These are phyloP conservation scores for Drosophila kanapiae DNA, from an alignment of 1,140 invertebrate species.

Conservation along the genomic window DNA sequence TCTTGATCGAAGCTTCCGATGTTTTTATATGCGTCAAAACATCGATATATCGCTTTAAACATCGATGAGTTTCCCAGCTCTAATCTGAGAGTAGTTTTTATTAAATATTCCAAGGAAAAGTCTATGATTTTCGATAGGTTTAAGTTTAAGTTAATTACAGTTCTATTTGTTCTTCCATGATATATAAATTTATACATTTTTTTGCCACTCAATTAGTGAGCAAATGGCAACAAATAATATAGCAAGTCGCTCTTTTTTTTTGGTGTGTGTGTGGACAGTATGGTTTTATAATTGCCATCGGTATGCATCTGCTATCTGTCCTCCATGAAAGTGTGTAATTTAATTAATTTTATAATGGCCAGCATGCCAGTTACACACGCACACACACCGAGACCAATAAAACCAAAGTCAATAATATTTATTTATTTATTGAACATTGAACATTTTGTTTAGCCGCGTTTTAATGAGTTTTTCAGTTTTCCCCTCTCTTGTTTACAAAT, in stretches of 20 bases:
- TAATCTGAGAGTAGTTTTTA: no score
- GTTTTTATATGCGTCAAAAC: no score
- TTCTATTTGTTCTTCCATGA: no score
- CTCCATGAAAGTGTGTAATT: constrained; percentile 14
- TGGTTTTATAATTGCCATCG: constrained; percentile 22
- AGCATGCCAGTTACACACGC: constrained; percentile 8
- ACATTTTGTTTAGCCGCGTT: constrained; percentile 27
- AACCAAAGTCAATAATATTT: constrained; percentile 47
- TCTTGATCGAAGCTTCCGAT: no score
- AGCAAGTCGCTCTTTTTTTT: background rate
- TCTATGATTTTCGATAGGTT: no score
- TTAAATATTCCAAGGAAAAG: no score
- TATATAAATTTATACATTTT: background rate
- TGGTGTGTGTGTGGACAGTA: constrained; percentile 7
- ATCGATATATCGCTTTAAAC: no score
- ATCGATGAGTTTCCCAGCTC: no score
- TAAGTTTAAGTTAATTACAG: no score
- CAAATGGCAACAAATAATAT: background rate
- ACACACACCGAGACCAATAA: constrained; percentile 16
- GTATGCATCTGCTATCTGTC: constrained; percentile 2
- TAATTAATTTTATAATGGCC: constrained; percentile 44
- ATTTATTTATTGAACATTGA: constrained; percentile 35
- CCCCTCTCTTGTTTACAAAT: background rate
- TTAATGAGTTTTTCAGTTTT: constrained; percentile 31
- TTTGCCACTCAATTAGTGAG: constrained; percentile 10